phyloP scores from a whole-genome alignment of 2,888 invertebrate genomes.

The Drosophila ustulata region DNA sequence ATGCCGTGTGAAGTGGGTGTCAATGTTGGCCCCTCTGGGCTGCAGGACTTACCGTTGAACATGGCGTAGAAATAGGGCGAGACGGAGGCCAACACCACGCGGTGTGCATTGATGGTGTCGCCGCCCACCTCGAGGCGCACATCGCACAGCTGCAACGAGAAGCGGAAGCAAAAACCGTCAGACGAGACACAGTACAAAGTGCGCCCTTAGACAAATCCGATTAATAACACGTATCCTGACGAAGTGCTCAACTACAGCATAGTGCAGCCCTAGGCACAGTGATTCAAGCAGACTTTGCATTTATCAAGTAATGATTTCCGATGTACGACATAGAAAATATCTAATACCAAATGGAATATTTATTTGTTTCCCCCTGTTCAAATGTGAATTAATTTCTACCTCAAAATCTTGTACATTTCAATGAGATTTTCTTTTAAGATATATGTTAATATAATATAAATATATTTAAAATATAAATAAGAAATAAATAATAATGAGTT shows the following conservation, averaged over 20 bases:
- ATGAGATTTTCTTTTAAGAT: no score
- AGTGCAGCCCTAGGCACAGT: slow-evolving; percentile 40
- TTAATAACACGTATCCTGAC: slow-evolving; percentile 45
- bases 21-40: not conserved
- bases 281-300: slow-evolving; percentile 1
- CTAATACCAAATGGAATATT: no score
- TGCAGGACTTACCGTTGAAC: slow-evolving; percentile 84
- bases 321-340: no score
- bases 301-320: no score
- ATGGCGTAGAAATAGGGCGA: slow-evolving; percentile 92
- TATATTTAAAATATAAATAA: no score
- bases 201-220: slow-evolving; percentile 63
- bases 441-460: no score
- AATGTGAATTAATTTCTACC: no score
- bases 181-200: slow-evolving; percentile 35
- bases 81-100: slow-evolving; percentile 90
- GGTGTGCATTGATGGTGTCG: slow-evolving; percentile 89
- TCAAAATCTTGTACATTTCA: no score
- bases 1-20: not conserved
- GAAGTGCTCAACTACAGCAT: slow-evolving; percentile 52
- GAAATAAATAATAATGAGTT: no score
- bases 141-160: slow-evolving; percentile 83
- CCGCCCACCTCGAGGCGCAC: slow-evolving; percentile 89
- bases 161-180: slow-evolving; percentile 26
- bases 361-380: no score